Conservation (phyloP, 2,113 vertebrate genomes). For the Sclerurus mexicanus region DNA sequence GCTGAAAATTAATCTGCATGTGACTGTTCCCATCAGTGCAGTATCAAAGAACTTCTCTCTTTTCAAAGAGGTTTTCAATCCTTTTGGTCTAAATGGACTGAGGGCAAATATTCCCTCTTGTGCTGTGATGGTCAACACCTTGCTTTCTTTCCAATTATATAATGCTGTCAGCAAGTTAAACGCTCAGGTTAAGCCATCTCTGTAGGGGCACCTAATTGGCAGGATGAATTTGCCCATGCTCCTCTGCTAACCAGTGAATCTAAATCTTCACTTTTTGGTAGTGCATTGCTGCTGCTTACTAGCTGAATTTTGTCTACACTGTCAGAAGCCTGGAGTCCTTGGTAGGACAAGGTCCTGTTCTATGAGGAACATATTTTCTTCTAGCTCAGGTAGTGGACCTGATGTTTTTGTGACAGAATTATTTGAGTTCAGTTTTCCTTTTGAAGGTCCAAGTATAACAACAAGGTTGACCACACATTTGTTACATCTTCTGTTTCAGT, state of each 20-base stretch:
- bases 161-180: not conserved
- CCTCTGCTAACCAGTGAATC: not conserved
- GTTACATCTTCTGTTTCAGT: not conserved
- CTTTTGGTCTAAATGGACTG: not conserved
- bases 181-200: not conserved
- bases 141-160: not conserved
- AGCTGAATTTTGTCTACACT: not conserved
- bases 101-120: not conserved
- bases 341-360: not conserved
- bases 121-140: not conserved
- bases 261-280: not conserved
- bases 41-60: not conserved
- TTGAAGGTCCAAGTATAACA: not conserved
- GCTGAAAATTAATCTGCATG: not conserved
- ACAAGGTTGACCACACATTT: not conserved
- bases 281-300: not conserved
- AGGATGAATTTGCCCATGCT: not conserved
- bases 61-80: not conserved
- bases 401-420: not conserved
- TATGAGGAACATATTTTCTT: not conserved
- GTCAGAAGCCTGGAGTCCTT: not conserved
- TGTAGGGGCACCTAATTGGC: not conserved
- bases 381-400: not conserved
- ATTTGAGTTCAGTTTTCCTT: not conserved
- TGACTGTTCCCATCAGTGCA: not conserved